Base-by-base conservation (phyloP, 2,888 invertebrate genomes). In the Meghimatium bilineatum region DNA sequence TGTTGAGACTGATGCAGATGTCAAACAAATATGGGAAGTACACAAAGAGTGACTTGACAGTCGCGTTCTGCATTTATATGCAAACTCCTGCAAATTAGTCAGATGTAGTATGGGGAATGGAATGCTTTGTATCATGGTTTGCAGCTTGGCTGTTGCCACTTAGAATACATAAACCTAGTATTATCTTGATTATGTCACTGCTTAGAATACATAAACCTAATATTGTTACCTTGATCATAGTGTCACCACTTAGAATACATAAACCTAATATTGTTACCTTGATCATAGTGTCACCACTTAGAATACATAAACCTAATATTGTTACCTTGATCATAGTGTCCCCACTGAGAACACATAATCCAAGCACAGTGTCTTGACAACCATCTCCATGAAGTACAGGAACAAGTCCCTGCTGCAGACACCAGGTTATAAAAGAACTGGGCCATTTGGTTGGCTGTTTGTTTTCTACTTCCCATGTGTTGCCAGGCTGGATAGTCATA, bases 371-470 rank as follows among this genome's bases (percentile, higher is more conserved):
- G 80, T 91, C 91, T 34, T 90, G 78, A 14, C 90, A 88, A 81
- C 87, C 86, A 79, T 91, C 91, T 10, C 91, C 91, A 84, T 91
- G 91, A 0, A 91, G 82, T 0, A 91, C 88, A 6, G 91, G 91
- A 1, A 91, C 86, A 69, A 90, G 88, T 0, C 90, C 89, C 1
- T 83, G 83, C 0, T 63, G 23, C 36, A 91, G 60, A 2, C 89
- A 66, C 17, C 82, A 74, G 1, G 49, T 20, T 5, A 91, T 82
- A 1, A 69, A 26, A 1, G 77, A 74, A n/a, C 81, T 63, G 17
- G 87, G 87, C 85, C 88, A 84, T 36, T 72, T 29, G 0, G 82
- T 63, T 14, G 91, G 87, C 23, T 80, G 69, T 26, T 88, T 86
- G 32, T 83, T 82, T 10, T 84, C 60, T 23, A 88, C 89, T 60